These are phyloP conservation scores for Neopelma chrysocephalum DNA, from an alignment of 2,797 vertebrate species.

Conservation along the genomic window DNA sequence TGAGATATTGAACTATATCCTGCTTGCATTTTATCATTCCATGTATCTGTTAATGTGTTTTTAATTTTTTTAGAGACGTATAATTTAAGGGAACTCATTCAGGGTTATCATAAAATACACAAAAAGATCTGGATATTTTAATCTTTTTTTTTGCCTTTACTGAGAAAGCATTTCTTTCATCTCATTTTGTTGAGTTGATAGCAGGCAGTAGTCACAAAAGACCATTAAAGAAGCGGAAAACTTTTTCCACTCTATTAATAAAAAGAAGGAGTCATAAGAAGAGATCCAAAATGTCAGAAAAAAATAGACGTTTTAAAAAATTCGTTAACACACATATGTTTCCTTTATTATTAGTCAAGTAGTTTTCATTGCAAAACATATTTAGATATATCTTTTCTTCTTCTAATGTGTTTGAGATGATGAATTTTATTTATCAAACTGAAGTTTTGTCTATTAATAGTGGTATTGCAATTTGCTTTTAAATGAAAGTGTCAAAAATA, in stretches of 20 bases:
- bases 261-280: not conserved
- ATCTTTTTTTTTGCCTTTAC: not conserved
- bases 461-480: not conserved
- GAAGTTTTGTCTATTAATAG: not conserved
- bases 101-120: not conserved
- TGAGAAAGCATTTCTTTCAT: not conserved
- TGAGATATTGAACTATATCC: not conserved
- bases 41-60: not conserved
- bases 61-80: not conserved
- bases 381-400: not conserved
- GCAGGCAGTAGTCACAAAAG: not conserved
- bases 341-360: not conserved
- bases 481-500: not conserved
- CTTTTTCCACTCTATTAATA: not conserved
- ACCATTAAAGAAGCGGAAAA: not conserved
- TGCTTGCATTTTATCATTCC: not conserved
- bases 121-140: not conserved
- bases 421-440: not conserved
- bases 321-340: not conserved
- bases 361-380: not conserved
- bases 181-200: not conserved
- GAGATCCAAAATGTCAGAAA: not conserved
- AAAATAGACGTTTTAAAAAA: not conserved
- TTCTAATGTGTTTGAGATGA: not conserved
- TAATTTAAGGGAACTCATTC: not conserved